These are phyloP conservation scores for Drosophila fulvimacula DNA, from an alignment of 2,888 invertebrate genomes.

Conservation along the genomic window DNA sequence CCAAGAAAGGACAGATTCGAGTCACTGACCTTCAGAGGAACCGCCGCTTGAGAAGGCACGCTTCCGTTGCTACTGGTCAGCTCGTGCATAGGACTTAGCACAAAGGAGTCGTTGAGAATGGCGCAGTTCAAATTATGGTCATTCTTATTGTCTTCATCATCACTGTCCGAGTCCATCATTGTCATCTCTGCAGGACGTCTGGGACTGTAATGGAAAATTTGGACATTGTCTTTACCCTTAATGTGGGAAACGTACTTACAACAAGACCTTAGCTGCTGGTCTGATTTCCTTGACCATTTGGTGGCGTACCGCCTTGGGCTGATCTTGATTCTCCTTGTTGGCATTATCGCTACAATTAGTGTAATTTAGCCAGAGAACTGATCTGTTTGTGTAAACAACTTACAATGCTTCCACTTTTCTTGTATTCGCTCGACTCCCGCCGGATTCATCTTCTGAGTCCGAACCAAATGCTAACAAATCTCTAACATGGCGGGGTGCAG, in stretches of 20 bases:
- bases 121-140: constrained; percentile 83
- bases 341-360: constrained; percentile 22
- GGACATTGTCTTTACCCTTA: not conserved
- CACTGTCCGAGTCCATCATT: constrained; percentile 81
- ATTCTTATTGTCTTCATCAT: constrained; percentile 74
- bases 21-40: constrained; percentile 39
- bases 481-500: constrained; percentile 81
- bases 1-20: constrained; percentile 74
- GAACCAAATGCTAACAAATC: constrained; percentile 80
- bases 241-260: constrained; percentile 51
- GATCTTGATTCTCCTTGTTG: constrained; percentile 64
- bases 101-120: constrained; percentile 83
- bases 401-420: constrained; percentile 23
- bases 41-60: constrained; percentile 35
- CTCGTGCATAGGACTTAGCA: constrained; percentile 78
- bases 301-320: not conserved
- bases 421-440: constrained; percentile 12
- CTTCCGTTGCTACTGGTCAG: constrained; percentile 41
- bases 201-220: constrained; percentile 66
- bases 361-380: not conserved
- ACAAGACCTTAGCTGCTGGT: constrained; percentile 30
- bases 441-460: constrained; percentile 83
- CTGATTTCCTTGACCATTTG: constrained; percentile 11
- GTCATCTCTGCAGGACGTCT: constrained; percentile 82
- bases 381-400: not conserved